Base-by-base conservation (phyloP, 2,797 vertebrate genomes). In the Odontamblyopus lacepedii region DNA sequence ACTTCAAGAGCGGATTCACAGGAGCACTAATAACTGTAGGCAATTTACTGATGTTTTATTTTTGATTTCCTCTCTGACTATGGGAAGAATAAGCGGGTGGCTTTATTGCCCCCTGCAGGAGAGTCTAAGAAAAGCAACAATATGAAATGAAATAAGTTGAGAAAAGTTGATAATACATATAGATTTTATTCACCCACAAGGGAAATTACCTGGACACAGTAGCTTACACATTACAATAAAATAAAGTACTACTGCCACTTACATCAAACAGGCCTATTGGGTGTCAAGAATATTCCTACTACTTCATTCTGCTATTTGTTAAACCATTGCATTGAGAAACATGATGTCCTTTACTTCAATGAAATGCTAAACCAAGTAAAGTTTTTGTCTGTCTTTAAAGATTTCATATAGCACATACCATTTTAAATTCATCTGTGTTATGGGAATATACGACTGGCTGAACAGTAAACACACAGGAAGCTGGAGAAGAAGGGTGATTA, bases 21-120 rank as follows among this genome's bases (percentile, higher is more conserved):
- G 76, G 77, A 35, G 73, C 9, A 3, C 60, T 78, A 67, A 78
- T 85, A 86, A 85, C 87, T 83, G 76, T 77, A 72, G 65, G 84
- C 74, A 78, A 74, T 64, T 67, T 5, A 62, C 65, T 63, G 65
- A 32, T 26, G 63, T 71, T 83, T 56, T 70, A 77, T 68, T 83
- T 83, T 65, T 64, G 53, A 80, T 81, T 63, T 75, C 44, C 59
- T 66, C 68, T 72, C 67, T 32, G 2, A 11, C 3, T 26, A 13
- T 26, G 9, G 18, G 32, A 66, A 1, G 4, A 50, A 44, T 53
- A 69, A 18, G 67, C 71, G 55, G 32, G 7, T 41, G 55, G 29
- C n/a, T 81, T 67, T 82, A 73, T 64, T 61, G 84, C 89, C 88
- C 78, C 75, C 91, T 91, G 81, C 77, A 88, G 91, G 64, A 38